Conservation (phyloP, 2,797 vertebrate species). For the Chaetophractus vellerosus region DNA sequence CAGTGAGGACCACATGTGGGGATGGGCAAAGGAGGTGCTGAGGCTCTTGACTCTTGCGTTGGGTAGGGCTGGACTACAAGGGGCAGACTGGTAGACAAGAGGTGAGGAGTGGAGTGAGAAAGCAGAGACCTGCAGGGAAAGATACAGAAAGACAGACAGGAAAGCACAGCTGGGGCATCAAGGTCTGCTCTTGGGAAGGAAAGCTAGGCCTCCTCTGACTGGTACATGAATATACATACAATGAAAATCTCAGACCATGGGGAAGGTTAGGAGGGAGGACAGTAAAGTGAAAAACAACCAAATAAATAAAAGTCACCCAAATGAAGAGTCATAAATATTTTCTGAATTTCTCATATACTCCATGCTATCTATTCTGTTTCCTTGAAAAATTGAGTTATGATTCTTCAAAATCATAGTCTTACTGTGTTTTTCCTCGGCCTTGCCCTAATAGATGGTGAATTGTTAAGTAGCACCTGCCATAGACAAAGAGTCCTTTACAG, state of each 20-base stretch:
- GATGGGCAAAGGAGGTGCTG: no score
- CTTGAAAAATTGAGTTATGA: constrained; percentile 84
- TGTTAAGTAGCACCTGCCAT: constrained; percentile 79
- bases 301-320: constrained; percentile 83
- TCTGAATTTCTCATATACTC: constrained; percentile 77
- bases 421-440: constrained; percentile 73
- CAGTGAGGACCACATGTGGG: not conserved
- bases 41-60: accelerated
- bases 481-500: constrained; percentile 40
- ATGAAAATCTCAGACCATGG: not conserved
- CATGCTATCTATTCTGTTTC: constrained; percentile 76
- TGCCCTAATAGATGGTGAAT: constrained; percentile 81
- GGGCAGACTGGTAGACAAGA: accelerated
- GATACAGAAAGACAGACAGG: not conserved
- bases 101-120: not conserved
- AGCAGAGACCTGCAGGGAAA: not conserved
- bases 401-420: constrained; percentile 78
- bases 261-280: constrained; percentile 48
- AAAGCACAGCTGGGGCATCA: not conserved
- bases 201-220: not conserved
- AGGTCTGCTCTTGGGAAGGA: not conserved
- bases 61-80: no score
- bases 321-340: constrained; percentile 83
- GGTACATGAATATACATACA: not conserved
- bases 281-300: constrained; percentile 80